These are phyloP conservation scores for Crocuta crocuta DNA, from an alignment of 2,113 vertebrate genomes.

Conservation along the genomic window DNA sequence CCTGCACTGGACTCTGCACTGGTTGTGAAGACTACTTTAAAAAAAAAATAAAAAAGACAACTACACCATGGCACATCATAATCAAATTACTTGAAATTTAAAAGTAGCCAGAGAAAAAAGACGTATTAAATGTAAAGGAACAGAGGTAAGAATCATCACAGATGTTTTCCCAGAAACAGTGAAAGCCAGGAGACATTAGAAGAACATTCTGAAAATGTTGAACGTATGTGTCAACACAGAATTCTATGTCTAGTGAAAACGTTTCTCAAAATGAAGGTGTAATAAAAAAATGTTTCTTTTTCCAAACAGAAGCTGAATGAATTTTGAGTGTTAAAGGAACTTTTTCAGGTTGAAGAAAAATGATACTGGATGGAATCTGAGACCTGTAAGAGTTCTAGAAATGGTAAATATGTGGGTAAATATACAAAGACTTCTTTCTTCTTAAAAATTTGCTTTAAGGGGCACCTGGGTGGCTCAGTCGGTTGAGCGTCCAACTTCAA, in stretches of 20 bases:
- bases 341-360: not conserved
- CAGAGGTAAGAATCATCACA: not conserved
- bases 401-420: not conserved
- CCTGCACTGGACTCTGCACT: no score
- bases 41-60: not conserved
- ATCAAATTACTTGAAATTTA: not conserved
- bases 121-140: not conserved
- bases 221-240: not conserved
- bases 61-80: not conserved
- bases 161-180: conserved; percentile 2
- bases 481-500: no score
- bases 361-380: not conserved
- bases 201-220: not conserved
- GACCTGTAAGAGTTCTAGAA: not conserved
- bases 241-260: not conserved
- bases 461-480: no score
- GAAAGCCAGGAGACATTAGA: not conserved
- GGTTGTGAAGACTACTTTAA: no score
- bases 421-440: not conserved
- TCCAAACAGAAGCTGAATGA: not conserved
- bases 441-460: conserved; percentile 15
- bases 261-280: conserved; percentile 7
- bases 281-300: not conserved
- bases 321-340: not conserved
- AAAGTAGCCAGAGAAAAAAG: not conserved